These are phyloP conservation scores for Cassiopea andromeda DNA, from an alignment of 30 jellyfish, hydroid and myxozoan genomes.

Conservation along the genomic window DNA sequence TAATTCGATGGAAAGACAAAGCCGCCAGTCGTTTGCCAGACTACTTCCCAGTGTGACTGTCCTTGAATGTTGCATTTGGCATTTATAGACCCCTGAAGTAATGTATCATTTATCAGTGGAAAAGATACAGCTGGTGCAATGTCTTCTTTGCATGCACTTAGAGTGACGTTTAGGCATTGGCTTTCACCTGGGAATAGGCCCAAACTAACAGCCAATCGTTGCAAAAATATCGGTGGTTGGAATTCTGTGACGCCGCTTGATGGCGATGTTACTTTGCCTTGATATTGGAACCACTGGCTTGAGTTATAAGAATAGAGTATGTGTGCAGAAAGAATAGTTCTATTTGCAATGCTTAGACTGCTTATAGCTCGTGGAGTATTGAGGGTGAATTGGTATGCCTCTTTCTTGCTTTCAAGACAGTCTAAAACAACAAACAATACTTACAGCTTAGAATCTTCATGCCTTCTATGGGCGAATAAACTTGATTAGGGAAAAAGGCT, in stretches of 20 bases:
- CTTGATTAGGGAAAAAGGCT: not conserved
- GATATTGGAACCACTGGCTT: conserved; percentile 27
- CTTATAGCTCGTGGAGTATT: conserved; percentile 13
- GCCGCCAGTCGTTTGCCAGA: conserved; percentile 44
- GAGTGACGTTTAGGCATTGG: conserved; percentile 6
- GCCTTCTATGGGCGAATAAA: not conserved
- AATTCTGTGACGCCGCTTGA: not conserved
- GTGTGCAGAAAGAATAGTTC: conserved; percentile 6
- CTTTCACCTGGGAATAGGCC: conserved; percentile 1
- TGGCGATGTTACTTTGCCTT: not conserved
- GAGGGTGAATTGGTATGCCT: conserved; percentile 29
- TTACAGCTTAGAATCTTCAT: too few species aligned
- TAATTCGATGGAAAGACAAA: conserved; percentile 4
- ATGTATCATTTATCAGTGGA: not conserved
- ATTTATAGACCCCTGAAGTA: conserved; percentile 7
- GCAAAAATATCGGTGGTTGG: conserved; percentile 26
- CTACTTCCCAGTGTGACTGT: conserved; percentile 35
- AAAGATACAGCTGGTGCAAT: conserved; percentile 31
- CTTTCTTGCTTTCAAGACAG: conserved; percentile 17
- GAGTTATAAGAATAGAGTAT: conserved; percentile 31
- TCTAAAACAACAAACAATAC: conserved; percentile 2
- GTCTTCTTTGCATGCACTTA: conserved; percentile 48
- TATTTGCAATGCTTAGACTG: not conserved
- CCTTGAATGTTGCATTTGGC: conserved; percentile 30
- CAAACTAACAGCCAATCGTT: conserved; percentile 5